Evolutionary conservation across 1,140 invertebrate genomes (phyloP), one percentile per base, ranked within the genome.

Genomic region (Arion vulgaris): DNA sequence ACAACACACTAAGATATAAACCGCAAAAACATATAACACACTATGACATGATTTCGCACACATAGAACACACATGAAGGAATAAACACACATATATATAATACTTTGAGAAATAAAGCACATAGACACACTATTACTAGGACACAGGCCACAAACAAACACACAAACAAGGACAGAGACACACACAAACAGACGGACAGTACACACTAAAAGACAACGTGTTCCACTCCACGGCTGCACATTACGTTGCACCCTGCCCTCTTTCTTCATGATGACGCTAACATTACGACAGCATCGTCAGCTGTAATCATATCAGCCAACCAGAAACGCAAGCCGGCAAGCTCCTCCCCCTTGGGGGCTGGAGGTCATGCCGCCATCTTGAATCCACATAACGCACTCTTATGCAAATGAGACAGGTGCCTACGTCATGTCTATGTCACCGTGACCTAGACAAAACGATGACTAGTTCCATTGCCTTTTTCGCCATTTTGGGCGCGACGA

Each of bases 371-470:
- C 53, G 53, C 53, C 53, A 57, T 57, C 53, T 57, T 57, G 53
- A 57, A 57, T 57, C 53, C 7, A 57, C 53, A 57, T 19, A 57
- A 57, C 53, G 53, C 53, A 11, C 53, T 57, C 53, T 4, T 57
- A 57, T 57, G 53, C 53, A 57, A 57, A 57, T 57, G 53, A 57
- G 53, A 57, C 53, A 57, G 53, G 53, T 57, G 53, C 53, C 53
- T 57, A 57, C 53, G 53, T 57, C 53, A 57, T 57, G 53, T 57
- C 53, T 57, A 57, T 57, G 53, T 57, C 53, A 57, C 17, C 19
- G 17, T 57, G 53, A 57, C 53, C 53, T 57, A 57, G 53, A 57
- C 53, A 57, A 19, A 19, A 45, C 53, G 53, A 57, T 57, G 53
- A 57, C 53, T 57, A 57, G 53, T 23, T 57, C 2, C 53, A 9